Base-by-base conservation (phyloP, 2,888 invertebrate genomes). In the Parnassius smintheus region DNA sequence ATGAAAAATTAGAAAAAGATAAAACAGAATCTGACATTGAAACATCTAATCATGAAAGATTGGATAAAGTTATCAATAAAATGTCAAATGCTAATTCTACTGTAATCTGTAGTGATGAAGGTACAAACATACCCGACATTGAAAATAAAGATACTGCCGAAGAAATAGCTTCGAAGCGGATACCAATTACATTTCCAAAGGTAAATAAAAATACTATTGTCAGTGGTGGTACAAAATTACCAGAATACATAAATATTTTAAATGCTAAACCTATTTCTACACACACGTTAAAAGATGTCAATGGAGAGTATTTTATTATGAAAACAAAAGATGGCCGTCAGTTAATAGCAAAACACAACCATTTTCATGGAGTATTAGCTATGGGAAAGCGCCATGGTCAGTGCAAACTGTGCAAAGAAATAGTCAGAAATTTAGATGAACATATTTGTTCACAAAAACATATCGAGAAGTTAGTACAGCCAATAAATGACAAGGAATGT, bases 401-500 rank as follows among this genome's bases (percentile, higher is more conserved):
- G n/a, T 60, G 60, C 25, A 42, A 48, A 12, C 35, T 60, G 2
- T 61, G 60, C 44, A 18, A 8, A 2, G 50, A 61, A 12, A 42
- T 25, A 25, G 49, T 61, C 45, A 55, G 44, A 49, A 55, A 50
- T 22, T 25, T 42, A 50, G 12, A 42, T 0, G 18, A 49, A 25
- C 60, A 61, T 13, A 42, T 61, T 10, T 9, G n/a, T 25, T n/a
- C 49, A 8, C 3, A 2, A 7, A 44, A 55, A 41, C 60, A 61
- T 12, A 13, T 50, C 2, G 25, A 55, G 22, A 55, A 55, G 7
- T 1, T 61, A n/a, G 22, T 9, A 10, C 25, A 13, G 22, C 60
- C 55, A 8, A 50, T 61, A 49, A 54, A 60, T 44, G 55, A 61
- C 49, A 25, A 45, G 11, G 41, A 61, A n/a, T 61, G 60, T 50